Evolutionary conservation across 2,797 vertebrate species (phyloP), one percentile per base, ranked within the genome.

Genomic region (Spatula versicolor): DNA sequence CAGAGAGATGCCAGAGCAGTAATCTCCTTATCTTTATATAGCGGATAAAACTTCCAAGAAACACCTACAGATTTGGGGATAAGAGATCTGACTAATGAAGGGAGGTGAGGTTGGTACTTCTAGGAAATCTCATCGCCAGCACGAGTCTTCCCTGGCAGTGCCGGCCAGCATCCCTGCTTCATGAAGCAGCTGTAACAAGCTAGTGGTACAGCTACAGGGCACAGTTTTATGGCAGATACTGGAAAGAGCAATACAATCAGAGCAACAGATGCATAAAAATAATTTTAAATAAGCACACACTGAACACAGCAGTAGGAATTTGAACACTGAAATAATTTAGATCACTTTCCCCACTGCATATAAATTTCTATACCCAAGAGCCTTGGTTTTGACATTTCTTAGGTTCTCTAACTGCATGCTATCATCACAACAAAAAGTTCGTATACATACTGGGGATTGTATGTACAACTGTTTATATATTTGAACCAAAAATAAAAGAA

Each of bases 71-170:
- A 75, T 72, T 58, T 31, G 3, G 8, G 62, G 62, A 52, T 50
- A 88, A 89, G 56, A 78, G 41, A 79, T 14, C 19, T 77, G 67
- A 86, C 58, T 91, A 71, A 84, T 21, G 33, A 62, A 60, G 30
- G 83, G n/a, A 83, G 16, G 20, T 4, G 41, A 83, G 54, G n/a
- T 3, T 91, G 79, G 68, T 54, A 66, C 37, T 86, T 75, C 82
- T 20, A 86, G 79, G 83, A 96, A 93, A 60, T 30, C 35, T 54
- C 76, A 77, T 31, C 37, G 13, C 4, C 17, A 66, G 28, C 1
- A 6, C 3, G 2, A 52, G 17, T 54, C 56, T 80, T 85, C 33
- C 69, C n/a, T 30, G 39, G 77, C 37, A 41, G 48, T 6, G 48
- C 5, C 7, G 7, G 41, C 13, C 80, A 88, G 41, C 41, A 78